Evolutionary conservation across 2,888 invertebrate species (phyloP), one percentile per base, ranked within the genome.

Genomic region (Phasia obesa): DNA sequence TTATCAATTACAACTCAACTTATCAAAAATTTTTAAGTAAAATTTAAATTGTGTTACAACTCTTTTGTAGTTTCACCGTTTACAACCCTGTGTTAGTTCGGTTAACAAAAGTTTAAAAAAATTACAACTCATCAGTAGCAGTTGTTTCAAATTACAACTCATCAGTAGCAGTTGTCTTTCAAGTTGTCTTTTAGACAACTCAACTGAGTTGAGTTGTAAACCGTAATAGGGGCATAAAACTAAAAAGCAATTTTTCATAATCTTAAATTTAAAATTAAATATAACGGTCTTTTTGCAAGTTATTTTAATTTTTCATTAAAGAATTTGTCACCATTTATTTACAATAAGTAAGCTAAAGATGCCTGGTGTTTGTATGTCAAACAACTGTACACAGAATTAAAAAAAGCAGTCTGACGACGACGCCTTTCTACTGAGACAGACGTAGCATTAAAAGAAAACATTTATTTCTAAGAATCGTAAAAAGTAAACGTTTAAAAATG

Each of bases 401-500:
- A 62, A 27, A 64, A 49, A 31, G 9, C 35, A 35, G 7, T 51
- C 21, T 65, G 19, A 19, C 44, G 31, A 21, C 64, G 49, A 62
- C 65, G 51, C 65, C 65, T 65, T 65, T 65, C 65, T 35, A 23
- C 31, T 49, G 59, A 19, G 23, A 13, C 23, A 19, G 23, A 13
- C 23, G 23, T 21, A 15, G 65, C 27, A 49, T 25, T 27, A 15
- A 49, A 6, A 51, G 11, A 23, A 23, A 42, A 44, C n/a, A 11
- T 44, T 17, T 17, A 47, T 25, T 55, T 55, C 67, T 19, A 55
- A 53, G 51, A 53, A 55, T 69, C 19, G 55, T 67, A 53, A 53
- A 69, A n/a, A 15, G 6, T 2, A 27, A 49, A 59, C 71, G 59
- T 49, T 59, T n/a, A 59, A 44, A 47, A 71, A 71, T 59, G 25